Evolutionary conservation across 1,140 invertebrate genomes (phyloP), one percentile per base, ranked within the genome.

Genomic region (Ceratitis capitata): DNA sequence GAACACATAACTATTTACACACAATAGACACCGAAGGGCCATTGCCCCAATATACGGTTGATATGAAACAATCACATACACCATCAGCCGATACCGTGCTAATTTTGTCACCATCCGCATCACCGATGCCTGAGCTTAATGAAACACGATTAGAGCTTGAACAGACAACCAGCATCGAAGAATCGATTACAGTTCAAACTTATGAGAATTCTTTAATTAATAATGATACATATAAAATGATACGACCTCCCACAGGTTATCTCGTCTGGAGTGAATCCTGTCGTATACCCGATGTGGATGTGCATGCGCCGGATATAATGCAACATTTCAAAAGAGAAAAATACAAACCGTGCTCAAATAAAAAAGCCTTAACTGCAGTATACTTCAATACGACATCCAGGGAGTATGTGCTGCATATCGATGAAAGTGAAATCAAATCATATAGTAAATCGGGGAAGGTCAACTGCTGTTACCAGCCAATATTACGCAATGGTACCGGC

Each of bases 201-300:
- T 26, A 10, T 78, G 10, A 42, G 23, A 78, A 78, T 45, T 9
- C 39, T 5, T 45, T 78, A 42, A 47, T 19, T 78, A 78, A 78
- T 78, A 78, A 78, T 78, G n/a, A 78, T 19, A 78, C 42, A 78
- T 23, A 78, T 78, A 45, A 42, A 78, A 78, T 53, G 26, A n/a
- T 83, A 53, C 58, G 87, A 83, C 39, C 86, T 47, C 88, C 89
- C 35, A 49, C 88, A 89, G 94, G 94, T 26, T 95, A 94, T 88
- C 90, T 96, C 56, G 94, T 96, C 2, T 95, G 94, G 91, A 96
- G 94, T 88, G 92, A 94, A 2, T 93, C 93, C 85, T 97, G 96
- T 87, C 93, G 94, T 86, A 95, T 97, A 87, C 93, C 94, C 2
- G 93, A 95, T 61, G 91, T 95, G 58, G 93, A 96, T 89, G 95